Evolutionary conservation across 2,113 vertebrate genomes (phyloP).

Genomic region (Pseudopipra pipra): DNA sequence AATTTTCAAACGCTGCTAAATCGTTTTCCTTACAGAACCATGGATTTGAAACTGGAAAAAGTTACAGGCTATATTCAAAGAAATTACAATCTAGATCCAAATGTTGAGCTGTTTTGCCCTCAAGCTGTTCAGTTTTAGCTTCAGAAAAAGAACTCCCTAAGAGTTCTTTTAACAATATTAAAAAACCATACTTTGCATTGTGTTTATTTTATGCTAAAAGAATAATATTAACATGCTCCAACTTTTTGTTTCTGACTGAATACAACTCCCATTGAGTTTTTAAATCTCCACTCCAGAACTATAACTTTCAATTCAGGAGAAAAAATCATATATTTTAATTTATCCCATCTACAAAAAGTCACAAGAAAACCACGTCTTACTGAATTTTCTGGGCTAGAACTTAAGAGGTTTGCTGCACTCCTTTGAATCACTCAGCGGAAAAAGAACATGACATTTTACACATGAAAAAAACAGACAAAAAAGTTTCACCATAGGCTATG

Average conservation of each 20-base stretch:
- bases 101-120: constrained; percentile 3
- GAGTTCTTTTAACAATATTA: neutral
- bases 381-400: neutral
- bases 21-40: neutral
- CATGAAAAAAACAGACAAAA: neutral
- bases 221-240: neutral
- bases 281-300: neutral
- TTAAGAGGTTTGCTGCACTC: neutral
- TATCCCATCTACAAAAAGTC: neutral
- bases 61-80: neutral
- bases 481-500: neutral
- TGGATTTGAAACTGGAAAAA: neutral
- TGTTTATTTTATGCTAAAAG: neutral
- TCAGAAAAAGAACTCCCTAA: neutral
- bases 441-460: neutral
- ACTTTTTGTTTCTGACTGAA: neutral
- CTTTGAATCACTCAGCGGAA: neutral
- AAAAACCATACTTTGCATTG: neutral
- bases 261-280: neutral
- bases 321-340: neutral
- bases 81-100: neutral
- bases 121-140: neutral
- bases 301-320: neutral
- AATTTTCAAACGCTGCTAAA: neutral
- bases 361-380: neutral